Base-by-base conservation (phyloP, 23 tunicate genomes). In the Corella eumyota region DNA sequence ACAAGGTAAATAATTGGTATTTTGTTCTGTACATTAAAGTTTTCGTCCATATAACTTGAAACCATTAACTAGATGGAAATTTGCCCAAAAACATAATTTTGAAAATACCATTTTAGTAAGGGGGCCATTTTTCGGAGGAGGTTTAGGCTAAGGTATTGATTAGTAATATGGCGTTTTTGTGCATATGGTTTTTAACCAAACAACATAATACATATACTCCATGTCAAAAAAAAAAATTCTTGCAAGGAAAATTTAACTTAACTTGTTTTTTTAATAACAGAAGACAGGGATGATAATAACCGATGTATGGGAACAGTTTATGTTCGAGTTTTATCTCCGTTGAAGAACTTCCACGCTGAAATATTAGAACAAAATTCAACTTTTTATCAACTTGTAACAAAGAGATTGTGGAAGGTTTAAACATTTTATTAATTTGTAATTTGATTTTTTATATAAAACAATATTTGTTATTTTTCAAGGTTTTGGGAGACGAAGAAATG, bases 351-450 rank as follows among this genome's bases (percentile, higher is more conserved):
- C 21, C 80, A 88, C 30, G 46, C 64, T 25, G 15, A 36, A 15
- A 50, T 46, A 56, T 25, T 88, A 6, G 30, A 50, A 26, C 48
- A 73, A 20, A 30, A 67, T 34, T 60, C 88, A 9, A 33, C 34
- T 25, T 88, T 88, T 55, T 72, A 30, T 61, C 61, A 78, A 57
- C 60, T 25, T 32, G 57, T 67, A 32, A 61, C 82, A 1, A 61
- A 63, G 48, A 72, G 34, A 25, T 34, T 88, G 47, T 88, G 96
- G 96, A 32, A 56, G 72, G 88, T 79, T 56, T 36, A 55, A 47
- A n/a, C 6, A 6, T 11, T 7, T 17, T 11, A 28, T n/a, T n/a
- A n/a, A n/a, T n/a, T n/a, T n/a, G n/a, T 13, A 13, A 13, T 13
- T 13, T 13, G 17, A 13, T 44, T 13, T 44, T 44, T 44, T 13